A percentile compares a stretch with the other conserved stretches of the same genome.
Evolutionary conservation across 2,797 vertebrate species (phyloP).

Genomic region (Acestrorhynchus altus): DNA sequence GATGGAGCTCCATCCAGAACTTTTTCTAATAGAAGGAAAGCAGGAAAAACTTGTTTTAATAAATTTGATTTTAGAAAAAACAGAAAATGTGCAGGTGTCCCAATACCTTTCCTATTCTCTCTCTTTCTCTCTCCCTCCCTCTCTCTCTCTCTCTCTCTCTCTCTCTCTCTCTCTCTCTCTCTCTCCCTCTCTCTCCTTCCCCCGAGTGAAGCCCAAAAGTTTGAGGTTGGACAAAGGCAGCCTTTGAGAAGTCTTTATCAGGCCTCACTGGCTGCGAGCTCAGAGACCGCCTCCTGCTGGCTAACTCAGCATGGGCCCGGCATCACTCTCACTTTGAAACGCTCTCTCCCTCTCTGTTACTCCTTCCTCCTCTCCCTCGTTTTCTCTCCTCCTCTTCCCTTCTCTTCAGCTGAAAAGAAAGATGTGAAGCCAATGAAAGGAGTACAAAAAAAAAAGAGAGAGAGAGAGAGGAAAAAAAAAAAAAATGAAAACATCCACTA

Average conservation of each 20-base stretch:
- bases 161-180: conserved; percentile 27
- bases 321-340: conserved; percentile 60
- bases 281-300: conserved; percentile 64
- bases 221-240: conserved; percentile 57
- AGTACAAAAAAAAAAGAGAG: conserved; percentile 3
- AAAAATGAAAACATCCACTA: conserved; percentile 11
- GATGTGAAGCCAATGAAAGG: conserved; percentile 35
- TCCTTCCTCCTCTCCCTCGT: conserved; percentile 22
- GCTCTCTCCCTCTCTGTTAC: conserved; percentile 34
- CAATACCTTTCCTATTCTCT: background rate
- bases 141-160: conserved; percentile 24
- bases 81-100: background rate
- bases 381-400: conserved; percentile 31
- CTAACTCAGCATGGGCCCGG: conserved; percentile 57
- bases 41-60: too few species aligned
- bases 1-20: too few species aligned
- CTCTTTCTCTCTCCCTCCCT: conserved; percentile 25
- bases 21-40: too few species aligned
- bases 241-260: conserved; percentile 67
- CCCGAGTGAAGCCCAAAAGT: conserved; percentile 49
- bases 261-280: conserved; percentile 62
- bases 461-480: too few species aligned
- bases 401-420: conserved; percentile 33
- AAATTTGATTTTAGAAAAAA: too few species aligned
- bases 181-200: conserved; percentile 29